Conservation (phyloP, 2,113 vertebrate genomes). For the Prolemur simus region DNA sequence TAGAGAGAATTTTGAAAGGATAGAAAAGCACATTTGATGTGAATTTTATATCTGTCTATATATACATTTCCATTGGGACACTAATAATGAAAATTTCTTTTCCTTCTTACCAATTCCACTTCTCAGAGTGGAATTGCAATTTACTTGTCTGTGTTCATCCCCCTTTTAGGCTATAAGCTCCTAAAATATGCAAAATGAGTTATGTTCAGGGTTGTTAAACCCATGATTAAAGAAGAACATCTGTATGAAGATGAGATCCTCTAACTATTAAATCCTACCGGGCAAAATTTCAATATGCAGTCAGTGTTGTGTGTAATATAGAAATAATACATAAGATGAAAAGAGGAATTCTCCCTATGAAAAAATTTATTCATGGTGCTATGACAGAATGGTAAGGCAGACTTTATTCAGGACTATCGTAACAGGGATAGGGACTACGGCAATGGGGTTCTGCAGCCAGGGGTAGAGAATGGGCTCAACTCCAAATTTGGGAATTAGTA, state of each 20-base stretch:
- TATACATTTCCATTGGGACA: neutral
- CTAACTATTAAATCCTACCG: neutral
- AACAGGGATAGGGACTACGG: accelerated
- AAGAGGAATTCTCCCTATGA: neutral
- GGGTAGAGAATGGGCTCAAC: neutral
- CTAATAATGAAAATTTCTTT: neutral
- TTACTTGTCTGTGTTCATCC: neutral
- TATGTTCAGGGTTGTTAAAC: neutral
- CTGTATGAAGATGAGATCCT: neutral
- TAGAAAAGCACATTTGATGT: neutral
- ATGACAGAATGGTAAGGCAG: neutral
- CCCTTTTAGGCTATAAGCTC: neutral
- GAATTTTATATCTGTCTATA: neutral
- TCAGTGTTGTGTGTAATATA: neutral
- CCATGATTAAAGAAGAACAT: neutral
- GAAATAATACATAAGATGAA: neutral
- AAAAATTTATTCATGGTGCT: neutral
- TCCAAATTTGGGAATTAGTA: neutral
- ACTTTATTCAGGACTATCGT: neutral
- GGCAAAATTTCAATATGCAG: neutral
- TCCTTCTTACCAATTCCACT: neutral
- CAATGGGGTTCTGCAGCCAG: neutral
- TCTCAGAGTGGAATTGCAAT: neutral
- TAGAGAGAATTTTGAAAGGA: neutral
- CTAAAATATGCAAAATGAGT: neutral